Base-by-base conservation (phyloP, 1,140 invertebrate genomes). In the Trachymyrmex cornetzi region DNA sequence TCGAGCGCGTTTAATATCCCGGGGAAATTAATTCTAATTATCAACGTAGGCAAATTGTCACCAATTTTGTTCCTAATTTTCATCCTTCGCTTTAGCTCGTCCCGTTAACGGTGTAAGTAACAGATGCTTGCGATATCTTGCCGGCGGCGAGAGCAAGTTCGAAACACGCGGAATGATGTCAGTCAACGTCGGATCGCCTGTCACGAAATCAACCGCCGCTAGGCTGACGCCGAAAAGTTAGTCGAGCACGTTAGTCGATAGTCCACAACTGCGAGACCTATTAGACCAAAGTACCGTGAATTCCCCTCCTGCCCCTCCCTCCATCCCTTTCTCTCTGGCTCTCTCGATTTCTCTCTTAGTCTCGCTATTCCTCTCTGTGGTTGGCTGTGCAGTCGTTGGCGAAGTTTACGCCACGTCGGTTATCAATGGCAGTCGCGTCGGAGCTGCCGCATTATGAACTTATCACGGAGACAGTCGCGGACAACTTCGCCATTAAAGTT, bases 401-500 rank as follows among this genome's bases (percentile, higher is more conserved):
- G 53, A 89, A 89, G 84, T 90, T 89, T 87, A 86, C 66, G 77
- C 61, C 77, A 77, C 84, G 87, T 74, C 69, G 59, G 87, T 87
- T 90, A 89, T 89, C 85, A 90, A 87, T 89, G 30, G 67, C 77
- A 77, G 71, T 64, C 75, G 71, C 87, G 77, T 55, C 77, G 88
- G 50, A 50, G 61, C 69, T 57, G 86, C 74, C 67, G 80, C 72
- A 85, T 89, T 88, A 89, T 87, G 80, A 89, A 88, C 82, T 81
- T 86, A 88, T 89, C 88, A 66, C 82, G 48, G 63, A 88, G 75
- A 88, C 82, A 89, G 75, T 88, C 66, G 75, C 87, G 66, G 44
- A 88, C 75, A 89, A 86, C 87, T 88, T 88, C 59, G 72, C 82
- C 82, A 86, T 86, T 87, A 84, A 90, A 87, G 66, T 90, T 89